phyloP scores from a whole-genome alignment of 2,113 vertebrate genomes.

The Lathamus discolor region DNA sequence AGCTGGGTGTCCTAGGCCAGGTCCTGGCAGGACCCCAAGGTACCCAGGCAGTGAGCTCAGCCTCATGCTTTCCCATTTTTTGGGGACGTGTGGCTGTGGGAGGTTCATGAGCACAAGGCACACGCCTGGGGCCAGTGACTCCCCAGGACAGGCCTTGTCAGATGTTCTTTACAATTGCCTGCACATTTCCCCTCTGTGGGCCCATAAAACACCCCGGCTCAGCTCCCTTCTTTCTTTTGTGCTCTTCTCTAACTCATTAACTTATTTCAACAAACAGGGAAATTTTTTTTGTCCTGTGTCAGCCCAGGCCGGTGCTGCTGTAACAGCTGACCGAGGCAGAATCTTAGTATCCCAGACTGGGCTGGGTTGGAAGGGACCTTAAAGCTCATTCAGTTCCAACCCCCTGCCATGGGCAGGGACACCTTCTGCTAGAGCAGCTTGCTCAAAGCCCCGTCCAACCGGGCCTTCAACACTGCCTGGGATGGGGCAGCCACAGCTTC shows the following conservation, averaged over 20 bases:
- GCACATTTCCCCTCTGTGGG: neutral
- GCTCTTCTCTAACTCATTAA: neutral
- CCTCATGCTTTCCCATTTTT: neutral
- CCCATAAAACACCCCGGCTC: neutral
- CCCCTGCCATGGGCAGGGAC: neutral
- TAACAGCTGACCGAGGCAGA: neutral
- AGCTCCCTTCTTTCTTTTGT: neutral
- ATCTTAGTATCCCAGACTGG: neutral
- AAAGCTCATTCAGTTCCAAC: neutral
- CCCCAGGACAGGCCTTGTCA: neutral
- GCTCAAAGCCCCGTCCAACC: neutral
- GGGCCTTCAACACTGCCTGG: neutral
- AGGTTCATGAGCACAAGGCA: neutral
- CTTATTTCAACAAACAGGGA: neutral
- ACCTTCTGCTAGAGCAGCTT: neutral
- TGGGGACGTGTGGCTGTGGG: neutral
- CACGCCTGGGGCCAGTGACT: rapidly evolving
- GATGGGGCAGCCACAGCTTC: neutral
- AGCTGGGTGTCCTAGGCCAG: neutral
- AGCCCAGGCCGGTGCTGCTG: neutral
- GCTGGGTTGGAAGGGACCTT: neutral
- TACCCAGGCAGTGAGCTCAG: neutral
- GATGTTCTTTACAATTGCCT: neutral
- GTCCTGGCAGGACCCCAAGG: rapidly evolving
- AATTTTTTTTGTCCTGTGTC: neutral